Evolutionary conservation across 30 jellyfish, hydroid and myxozoan genomes (phyloP).

Genomic region (Aurelia sp.): DNA sequence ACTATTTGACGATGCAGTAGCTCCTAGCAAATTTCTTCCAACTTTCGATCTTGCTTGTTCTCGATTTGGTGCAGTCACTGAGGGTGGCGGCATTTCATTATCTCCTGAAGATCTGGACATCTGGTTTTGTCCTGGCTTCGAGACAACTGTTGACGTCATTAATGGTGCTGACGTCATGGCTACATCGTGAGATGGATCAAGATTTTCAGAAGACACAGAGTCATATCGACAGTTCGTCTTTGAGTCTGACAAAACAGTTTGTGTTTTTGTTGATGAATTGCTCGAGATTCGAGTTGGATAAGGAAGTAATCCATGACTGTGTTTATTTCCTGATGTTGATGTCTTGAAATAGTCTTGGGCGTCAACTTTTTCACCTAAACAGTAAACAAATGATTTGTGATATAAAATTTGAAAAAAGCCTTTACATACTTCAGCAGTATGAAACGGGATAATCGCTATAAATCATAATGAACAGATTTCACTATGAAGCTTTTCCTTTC

Average conservation of each 20-base stretch:
- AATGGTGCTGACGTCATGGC: conserved; percentile 80
- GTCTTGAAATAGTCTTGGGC: conserved; percentile 84
- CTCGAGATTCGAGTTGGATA: conserved; percentile 53
- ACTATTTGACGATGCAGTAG: conserved; percentile 77
- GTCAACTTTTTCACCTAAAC: conserved; percentile 94
- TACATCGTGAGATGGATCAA: conserved; percentile 82
- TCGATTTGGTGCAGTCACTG: conserved; percentile 45
- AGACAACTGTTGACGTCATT: conserved; percentile 94
- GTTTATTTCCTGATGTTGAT: conserved; percentile 45
- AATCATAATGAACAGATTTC: too few species aligned
- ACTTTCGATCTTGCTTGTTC: conserved; percentile 62
- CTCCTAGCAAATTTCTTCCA: conserved; percentile 86
- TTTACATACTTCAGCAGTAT: too few species aligned
- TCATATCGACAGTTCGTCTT: conserved; percentile 66
- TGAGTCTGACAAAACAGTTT: conserved; percentile 42
- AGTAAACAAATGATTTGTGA: background rate
- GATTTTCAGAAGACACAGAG: conserved; percentile 76
- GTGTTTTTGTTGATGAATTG: conserved; percentile 7
- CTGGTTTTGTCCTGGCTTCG: conserved; percentile 73
- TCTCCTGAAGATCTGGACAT: conserved; percentile 39
- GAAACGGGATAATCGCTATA: too few species aligned
- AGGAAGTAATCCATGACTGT: conserved; percentile 1
- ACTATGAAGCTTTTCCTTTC: too few species aligned
- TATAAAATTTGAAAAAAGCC: too few species aligned
- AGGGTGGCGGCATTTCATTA: conserved; percentile 81